Conservation (phyloP, 2,797 vertebrate genomes). For the Gila robusta region DNA sequence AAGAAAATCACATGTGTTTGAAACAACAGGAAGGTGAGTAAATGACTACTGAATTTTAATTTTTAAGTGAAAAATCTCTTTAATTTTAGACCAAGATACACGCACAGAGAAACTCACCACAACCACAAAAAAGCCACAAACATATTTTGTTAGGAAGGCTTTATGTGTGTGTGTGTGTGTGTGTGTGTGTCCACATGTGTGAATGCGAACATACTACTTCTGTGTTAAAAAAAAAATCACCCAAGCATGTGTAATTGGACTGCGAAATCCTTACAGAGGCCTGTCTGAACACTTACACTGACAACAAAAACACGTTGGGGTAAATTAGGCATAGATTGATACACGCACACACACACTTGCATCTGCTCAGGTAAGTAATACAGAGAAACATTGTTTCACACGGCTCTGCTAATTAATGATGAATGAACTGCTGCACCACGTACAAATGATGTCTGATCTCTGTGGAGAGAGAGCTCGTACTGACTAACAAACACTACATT, state of each 20-base stretch:
- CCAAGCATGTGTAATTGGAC: constrained; percentile 24
- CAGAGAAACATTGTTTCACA: constrained; percentile 82
- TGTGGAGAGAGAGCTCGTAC: constrained; percentile 67
- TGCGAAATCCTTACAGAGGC: constrained; percentile 20
- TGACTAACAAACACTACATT: constrained; percentile 62
- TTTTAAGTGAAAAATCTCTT: neutral
- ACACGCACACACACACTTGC: constrained; percentile 53
- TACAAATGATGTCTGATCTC: constrained; percentile 83
- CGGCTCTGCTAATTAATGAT: constrained; percentile 82
- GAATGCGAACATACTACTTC: constrained; percentile 4
- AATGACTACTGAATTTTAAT: neutral
- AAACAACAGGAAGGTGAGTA: neutral
- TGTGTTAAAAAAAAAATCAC: neutral
- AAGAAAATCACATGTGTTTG: neutral
- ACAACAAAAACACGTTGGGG: constrained; percentile 47
- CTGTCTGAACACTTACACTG: constrained; percentile 39
- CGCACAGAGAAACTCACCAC: neutral
- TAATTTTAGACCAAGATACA: neutral
- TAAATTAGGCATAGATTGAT: constrained; percentile 59
- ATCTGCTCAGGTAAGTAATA: constrained; percentile 76
- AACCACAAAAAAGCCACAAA: constrained; percentile 17
- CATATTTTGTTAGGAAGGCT: neutral
- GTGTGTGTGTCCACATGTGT: neutral
- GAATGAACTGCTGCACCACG: constrained; percentile 84
- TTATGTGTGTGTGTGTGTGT: neutral